A percentile compares a stretch with the other conserved stretches of the same genome.
Evolutionary conservation across 1,140 invertebrate genomes (phyloP).

Genomic region (Calephelis virginiensis): DNA sequence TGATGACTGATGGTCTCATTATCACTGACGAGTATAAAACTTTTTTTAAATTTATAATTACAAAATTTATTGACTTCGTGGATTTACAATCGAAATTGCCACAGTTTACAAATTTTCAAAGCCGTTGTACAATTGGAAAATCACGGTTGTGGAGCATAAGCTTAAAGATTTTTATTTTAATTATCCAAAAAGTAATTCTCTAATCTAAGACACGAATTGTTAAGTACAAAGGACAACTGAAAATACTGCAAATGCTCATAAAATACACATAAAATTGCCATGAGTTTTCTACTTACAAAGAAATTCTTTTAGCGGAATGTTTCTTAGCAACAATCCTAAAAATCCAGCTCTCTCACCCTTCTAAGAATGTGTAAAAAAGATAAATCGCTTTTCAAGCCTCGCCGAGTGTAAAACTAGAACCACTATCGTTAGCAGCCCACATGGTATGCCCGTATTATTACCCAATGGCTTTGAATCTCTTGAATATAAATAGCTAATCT

Average conservation of each 20-base stretch:
- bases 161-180: too few species aligned
- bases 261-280: constrained; percentile 7
- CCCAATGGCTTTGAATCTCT: not conserved
- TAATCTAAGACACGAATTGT: too few species aligned
- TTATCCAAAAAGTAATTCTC: too few species aligned
- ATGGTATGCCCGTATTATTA: constrained; percentile 19
- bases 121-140: too few species aligned
- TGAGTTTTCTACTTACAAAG: constrained; percentile 8
- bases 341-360: constrained; percentile 4
- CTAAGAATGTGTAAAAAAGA: constrained; percentile 21
- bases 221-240: not conserved
- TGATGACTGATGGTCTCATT: too few species aligned
- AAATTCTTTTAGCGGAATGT: constrained; percentile 17
- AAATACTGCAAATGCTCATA: not conserved
- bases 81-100: too few species aligned
- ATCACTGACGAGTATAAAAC: too few species aligned
- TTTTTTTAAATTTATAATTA: too few species aligned
- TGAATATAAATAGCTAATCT: not conserved
- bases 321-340: constrained; percentile 19
- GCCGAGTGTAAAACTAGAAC: constrained; percentile 15
- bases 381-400: constrained; percentile 14
- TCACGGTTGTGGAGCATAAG: too few species aligned
- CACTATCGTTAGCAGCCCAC: constrained; percentile 19
- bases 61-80: too few species aligned
- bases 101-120: too few species aligned